Evolutionary conservation across 2,113 vertebrate species (phyloP).

Genomic region (Elaphurus davidianus): DNA sequence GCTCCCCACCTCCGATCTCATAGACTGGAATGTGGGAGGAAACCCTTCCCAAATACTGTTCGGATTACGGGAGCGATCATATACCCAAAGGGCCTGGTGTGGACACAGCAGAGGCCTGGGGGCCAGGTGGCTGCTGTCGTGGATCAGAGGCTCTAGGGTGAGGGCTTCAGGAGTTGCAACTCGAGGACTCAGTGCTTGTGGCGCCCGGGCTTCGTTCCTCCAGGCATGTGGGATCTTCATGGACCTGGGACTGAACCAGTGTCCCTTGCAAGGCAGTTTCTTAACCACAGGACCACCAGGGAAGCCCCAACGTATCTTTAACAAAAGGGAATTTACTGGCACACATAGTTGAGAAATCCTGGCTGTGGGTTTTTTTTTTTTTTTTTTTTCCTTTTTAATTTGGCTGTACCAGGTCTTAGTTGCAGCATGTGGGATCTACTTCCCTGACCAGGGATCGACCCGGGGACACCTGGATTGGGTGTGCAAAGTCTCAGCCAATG

Average conservation of each 20-base stretch:
- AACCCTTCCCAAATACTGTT: too few relatives aligned
- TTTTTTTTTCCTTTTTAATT: not conserved
- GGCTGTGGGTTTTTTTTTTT: not conserved
- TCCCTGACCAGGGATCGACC: not conserved
- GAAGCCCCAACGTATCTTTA: not conserved
- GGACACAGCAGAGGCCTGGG: not conserved
- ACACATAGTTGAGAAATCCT: not conserved
- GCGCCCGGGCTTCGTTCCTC: not conserved
- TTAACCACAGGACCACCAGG: not conserved
- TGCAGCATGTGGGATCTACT: not conserved
- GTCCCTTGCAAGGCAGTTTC: not conserved
- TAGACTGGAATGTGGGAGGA: not conserved
- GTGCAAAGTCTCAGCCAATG: not conserved
- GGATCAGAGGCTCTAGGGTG: not conserved
- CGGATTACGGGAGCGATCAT: not conserved
- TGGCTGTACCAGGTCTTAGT: not conserved
- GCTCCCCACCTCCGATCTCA: not conserved
- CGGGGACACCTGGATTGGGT: accelerated
- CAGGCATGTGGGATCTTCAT: not conserved
- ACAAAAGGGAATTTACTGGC: not conserved
- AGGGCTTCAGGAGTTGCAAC: not conserved
- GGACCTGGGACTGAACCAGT: not conserved
- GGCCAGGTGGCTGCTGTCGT: not conserved
- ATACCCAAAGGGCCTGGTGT: not conserved
- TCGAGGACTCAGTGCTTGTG: not conserved